Conservation (phyloP, 2,113 vertebrate species). For the Siphamia tubifer region DNA sequence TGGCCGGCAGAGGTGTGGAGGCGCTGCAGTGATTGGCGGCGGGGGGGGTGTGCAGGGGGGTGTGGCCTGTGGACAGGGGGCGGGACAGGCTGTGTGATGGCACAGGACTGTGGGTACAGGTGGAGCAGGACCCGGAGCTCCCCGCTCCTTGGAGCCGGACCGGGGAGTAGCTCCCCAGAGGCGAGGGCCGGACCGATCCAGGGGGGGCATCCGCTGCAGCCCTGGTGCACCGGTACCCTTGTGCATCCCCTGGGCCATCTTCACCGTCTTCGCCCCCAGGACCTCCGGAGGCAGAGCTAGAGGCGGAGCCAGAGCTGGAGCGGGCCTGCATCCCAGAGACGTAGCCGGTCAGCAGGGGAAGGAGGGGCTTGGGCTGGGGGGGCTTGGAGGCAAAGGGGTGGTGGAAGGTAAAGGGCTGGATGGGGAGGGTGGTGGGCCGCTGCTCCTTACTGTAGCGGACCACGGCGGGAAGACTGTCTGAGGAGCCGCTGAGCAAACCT, state of each 20-base stretch:
- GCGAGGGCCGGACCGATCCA: conserved; percentile 86
- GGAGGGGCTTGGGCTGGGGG: conserved; percentile 81
- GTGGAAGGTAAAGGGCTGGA: conserved; percentile 98
- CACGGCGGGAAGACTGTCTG: conserved; percentile 80
- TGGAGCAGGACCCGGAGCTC: conserved; percentile 83
- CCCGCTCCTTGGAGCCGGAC: conserved; percentile 82
- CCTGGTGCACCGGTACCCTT: conserved; percentile 72
- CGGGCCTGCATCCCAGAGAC: conserved; percentile 87
- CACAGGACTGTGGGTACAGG: conserved; percentile 79
- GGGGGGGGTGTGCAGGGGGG: conserved; percentile 27
- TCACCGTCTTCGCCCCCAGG: conserved; percentile 43
- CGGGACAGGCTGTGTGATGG: conserved; percentile 75
- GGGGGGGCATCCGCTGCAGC: conserved; percentile 49
- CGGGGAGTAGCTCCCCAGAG: conserved; percentile 94
- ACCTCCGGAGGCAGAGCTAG: conserved; percentile 41
- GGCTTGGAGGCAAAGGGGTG: conserved; percentile 87
- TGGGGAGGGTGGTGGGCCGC: conserved; percentile 94
- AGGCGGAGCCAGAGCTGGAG: conserved; percentile 29
- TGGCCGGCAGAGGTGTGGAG: neutral
- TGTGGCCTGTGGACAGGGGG: conserved; percentile 65
- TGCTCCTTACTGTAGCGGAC: conserved; percentile 96
- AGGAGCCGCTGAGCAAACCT: conserved; percentile 79
- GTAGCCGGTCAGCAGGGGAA: conserved; percentile 86
- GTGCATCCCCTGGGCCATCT: conserved; percentile 75
- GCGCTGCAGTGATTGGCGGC: conserved; percentile 16